Evolutionary conservation across 2,797 vertebrate genomes (phyloP), one percentile per base, ranked within the genome.

Genomic region (Gymnodraco acuticeps): DNA sequence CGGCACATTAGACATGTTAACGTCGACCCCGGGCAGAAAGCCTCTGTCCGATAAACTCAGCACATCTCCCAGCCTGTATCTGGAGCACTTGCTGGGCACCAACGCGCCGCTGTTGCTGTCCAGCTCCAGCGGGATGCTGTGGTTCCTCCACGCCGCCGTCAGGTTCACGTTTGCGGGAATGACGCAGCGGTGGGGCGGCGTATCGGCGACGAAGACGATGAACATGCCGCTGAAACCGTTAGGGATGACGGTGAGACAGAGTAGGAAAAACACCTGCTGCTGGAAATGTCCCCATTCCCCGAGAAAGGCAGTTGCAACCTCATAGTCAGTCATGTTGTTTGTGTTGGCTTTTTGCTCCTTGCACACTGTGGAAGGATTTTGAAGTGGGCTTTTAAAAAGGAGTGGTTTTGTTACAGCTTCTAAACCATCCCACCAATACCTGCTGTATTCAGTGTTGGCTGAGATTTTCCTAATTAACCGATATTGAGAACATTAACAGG

Each of bases 231-330:
- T 86, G 69, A 96, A 96, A 6, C 96, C 97, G 19, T 96, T 97
- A 8, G 96, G 96, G 58, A 98, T 31, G 73, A 93, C 88, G 86
- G 88, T 95, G 64, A 95, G 80, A 65, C 95, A 96, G 76, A 98
- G 93, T 1, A 97, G 90, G 61, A 95, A 92, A 60, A 97, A 96
- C 10, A 96, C 41, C 47, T 93, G 87, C 55, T 89, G 88, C 89
- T 98, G 97, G 88, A 96, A 97, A 38, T 69, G 92, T 4, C 96
- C 96, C 96, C 96, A 96, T 0, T 96, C 93, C 12, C 96, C 96
- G 27, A 97, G 87, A 79, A 97, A 97, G 0, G 92, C 83, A 3
- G 88, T 95, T 0, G 51, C 68, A 1, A 75, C 93, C 0, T 97
- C 96, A 65, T 96, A 97, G 90, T 96, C 94, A 0, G 38, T 64